Percentiles rank a stretch among this genome's conserved stretches.
Conservation (phyloP, 1,140 invertebrate species). For the Macrotrachela quadricornifera region DNA sequence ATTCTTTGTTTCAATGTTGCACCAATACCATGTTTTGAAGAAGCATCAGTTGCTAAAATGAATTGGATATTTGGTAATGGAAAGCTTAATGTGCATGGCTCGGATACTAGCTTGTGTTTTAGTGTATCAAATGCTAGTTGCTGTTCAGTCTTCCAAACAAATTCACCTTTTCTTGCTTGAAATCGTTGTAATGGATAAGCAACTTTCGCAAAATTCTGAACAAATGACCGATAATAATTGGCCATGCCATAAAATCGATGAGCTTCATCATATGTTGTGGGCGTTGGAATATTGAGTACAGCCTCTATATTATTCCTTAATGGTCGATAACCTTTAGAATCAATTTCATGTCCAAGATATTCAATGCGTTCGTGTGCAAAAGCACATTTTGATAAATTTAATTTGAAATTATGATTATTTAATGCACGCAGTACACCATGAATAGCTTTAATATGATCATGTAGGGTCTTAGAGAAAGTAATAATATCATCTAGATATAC, state of each 20-base stretch:
- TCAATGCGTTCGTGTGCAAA: too few species aligned
- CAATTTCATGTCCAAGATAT: too few species aligned
- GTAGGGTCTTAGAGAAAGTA: too few species aligned
- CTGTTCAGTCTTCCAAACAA: constrained; percentile 10
- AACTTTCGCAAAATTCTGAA: constrained; percentile 10
- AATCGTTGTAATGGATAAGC: constrained; percentile 12
- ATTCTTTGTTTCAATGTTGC: neutral
- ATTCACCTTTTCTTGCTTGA: constrained; percentile 6
- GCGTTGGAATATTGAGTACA: too few species aligned
- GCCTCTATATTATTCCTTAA: too few species aligned
- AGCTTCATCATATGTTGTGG: too few species aligned
- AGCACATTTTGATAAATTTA: too few species aligned
- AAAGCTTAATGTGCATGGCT: constrained; percentile 3
- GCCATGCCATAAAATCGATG: neutral
- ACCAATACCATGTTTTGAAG: neutral
- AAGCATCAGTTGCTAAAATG: constrained; percentile 6
- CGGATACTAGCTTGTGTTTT: constrained; percentile 8
- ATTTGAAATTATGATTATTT: too few species aligned
- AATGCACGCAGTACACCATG: too few species aligned
- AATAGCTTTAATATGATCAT: too few species aligned
- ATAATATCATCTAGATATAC: too few species aligned
- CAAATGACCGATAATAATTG: constrained; percentile 10
- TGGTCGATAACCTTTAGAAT: too few species aligned
- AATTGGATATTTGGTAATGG: neutral
- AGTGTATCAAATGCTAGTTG: constrained; percentile 11